Evolutionary conservation across 2,113 vertebrate species (phyloP).

Genomic region (Merops nubicus): DNA sequence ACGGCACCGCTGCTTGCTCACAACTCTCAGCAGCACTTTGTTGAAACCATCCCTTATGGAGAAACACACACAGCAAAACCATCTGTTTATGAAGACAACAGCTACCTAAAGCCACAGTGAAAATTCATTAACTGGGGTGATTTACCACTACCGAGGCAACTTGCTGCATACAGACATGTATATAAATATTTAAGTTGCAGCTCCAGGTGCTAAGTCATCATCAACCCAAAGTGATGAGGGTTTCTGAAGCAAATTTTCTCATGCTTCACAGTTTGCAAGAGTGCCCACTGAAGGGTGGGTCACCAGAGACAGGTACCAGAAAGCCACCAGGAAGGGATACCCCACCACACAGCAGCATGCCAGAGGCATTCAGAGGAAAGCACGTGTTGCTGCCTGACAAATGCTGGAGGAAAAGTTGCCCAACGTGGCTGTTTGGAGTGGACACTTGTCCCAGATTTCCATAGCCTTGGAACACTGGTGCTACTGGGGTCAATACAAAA

Average conservation of each 20-base stretch:
- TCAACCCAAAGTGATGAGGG: neutral
- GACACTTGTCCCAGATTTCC: neutral
- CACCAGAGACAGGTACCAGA: neutral
- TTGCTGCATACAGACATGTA: neutral
- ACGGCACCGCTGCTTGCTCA: neutral
- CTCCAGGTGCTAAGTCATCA: neutral
- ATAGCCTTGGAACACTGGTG: neutral
- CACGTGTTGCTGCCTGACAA: neutral
- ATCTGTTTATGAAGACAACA: conserved; percentile 18
- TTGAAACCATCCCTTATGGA: neutral
- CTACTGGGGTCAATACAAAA: neutral
- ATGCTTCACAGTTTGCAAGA: neutral
- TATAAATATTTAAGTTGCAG: neutral
- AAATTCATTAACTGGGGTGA: conserved; percentile 10
- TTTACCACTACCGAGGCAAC: neutral
- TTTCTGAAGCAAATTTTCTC: neutral
- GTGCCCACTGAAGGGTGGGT: neutral
- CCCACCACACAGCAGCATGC: accelerated
- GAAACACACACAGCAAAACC: neutral
- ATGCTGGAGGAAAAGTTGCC: neutral
- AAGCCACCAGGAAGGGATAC: neutral
- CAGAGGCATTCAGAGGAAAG: neutral
- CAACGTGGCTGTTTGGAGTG: neutral
- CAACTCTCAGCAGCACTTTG: conserved; percentile 4
- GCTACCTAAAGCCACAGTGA: neutral